phyloP scores from a whole-genome alignment of 2,888 invertebrate genomes.

The Aleiodes testaceus region DNA sequence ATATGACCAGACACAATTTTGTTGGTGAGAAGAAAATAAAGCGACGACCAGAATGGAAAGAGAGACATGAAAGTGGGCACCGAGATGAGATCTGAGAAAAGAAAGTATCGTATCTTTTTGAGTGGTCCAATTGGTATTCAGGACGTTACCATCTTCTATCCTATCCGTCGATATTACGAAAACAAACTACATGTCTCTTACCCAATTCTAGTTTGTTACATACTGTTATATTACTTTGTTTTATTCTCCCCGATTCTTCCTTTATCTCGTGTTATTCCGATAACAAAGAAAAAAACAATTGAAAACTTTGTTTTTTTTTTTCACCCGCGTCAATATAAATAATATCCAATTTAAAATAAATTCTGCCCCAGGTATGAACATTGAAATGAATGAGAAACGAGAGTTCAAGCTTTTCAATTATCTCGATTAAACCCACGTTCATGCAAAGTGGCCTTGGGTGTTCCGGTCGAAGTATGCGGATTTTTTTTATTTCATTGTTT shows the following conservation, averaged over 20 bases:
- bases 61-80: slow-evolving; percentile 47
- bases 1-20: slow-evolving; percentile 34
- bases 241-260: not conserved
- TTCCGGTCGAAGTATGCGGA: not conserved
- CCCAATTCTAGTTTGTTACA: slow-evolving; percentile 22
- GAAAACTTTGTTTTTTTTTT: not conserved
- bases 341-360: slow-evolving; percentile 6
- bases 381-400: slow-evolving; percentile 5
- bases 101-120: slow-evolving; percentile 49
- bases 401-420: slow-evolving; percentile 38
- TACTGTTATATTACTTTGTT: not conserved
- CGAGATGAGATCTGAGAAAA: slow-evolving; percentile 47
- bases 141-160: slow-evolving; percentile 51
- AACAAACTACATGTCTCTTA: slow-evolving; percentile 52
- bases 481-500: not conserved
- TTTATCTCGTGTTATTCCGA: not conserved
- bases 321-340: not conserved
- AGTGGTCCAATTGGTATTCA: slow-evolving; percentile 56
- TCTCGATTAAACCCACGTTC: slow-evolving; percentile 31
- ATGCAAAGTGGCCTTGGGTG: slow-evolving; percentile 30
- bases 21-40: slow-evolving; percentile 23
- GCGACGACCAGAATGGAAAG: slow-evolving; percentile 27
- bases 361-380: not conserved
- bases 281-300: slow-evolving; percentile 27
- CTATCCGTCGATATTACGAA: slow-evolving; percentile 52